These are phyloP conservation scores for Hipparchia semele DNA, from an alignment of 2,888 invertebrate species.

Conservation along the genomic window DNA sequence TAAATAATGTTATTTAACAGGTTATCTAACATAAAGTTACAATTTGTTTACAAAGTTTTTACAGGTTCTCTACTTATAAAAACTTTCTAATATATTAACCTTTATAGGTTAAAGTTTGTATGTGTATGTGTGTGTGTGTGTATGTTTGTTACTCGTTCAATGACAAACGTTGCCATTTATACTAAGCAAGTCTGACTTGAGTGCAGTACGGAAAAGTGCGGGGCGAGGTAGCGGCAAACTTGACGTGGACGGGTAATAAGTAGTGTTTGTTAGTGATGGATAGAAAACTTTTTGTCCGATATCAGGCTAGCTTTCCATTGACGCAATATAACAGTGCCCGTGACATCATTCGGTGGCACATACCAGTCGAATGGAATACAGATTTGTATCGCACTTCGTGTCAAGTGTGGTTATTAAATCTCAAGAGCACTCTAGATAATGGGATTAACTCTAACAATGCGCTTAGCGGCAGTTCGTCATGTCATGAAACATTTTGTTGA, in stretches of 20 bases:
- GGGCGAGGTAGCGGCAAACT: too few relatives aligned
- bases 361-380: constrained; percentile 50
- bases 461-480: constrained; percentile 43
- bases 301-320: constrained; percentile 45
- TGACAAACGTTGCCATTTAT: too few relatives aligned
- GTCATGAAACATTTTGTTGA: constrained; percentile 46
- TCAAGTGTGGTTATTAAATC: constrained; percentile 74
- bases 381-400: constrained; percentile 66
- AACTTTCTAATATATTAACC: too few relatives aligned
- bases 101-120: too few relatives aligned
- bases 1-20: too few relatives aligned
- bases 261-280: background rate
- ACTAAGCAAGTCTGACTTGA: too few relatives aligned
- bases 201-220: too few relatives aligned
- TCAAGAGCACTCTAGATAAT: constrained; percentile 80
- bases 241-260: background rate
- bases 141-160: too few relatives aligned
- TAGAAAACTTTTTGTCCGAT: constrained; percentile 21
- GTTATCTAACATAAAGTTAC: too few relatives aligned
- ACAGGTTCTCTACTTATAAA: too few relatives aligned
- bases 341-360: constrained; percentile 56
- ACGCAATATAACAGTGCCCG: constrained; percentile 52
- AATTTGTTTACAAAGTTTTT: too few relatives aligned
- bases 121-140: too few relatives aligned
- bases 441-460: constrained; percentile 63